A percentile compares a stretch with the other conserved stretches of the same genome.
Evolutionary conservation across 2,113 vertebrate species (phyloP).

Genomic region (Thunnus maccoyii): DNA sequence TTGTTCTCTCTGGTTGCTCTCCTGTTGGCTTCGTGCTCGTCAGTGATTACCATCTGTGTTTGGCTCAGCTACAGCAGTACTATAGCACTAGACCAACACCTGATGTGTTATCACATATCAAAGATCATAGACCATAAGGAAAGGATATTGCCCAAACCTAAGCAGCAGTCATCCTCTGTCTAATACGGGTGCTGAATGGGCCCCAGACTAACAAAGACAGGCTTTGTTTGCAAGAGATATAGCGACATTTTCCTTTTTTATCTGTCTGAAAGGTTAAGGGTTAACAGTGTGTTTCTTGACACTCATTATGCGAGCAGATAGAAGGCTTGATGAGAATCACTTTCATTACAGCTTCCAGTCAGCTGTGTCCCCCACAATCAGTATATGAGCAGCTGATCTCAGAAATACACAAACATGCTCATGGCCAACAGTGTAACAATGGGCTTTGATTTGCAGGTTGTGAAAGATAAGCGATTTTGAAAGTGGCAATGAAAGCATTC

Average conservation of each 20-base stretch:
- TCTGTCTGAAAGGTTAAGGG: constrained; percentile 38
- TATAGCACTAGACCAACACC: background rate
- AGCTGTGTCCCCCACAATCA: constrained; percentile 53
- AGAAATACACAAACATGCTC: constrained; percentile 18
- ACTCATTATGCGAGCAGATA: constrained; percentile 50
- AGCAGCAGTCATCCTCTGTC: constrained; percentile 23
- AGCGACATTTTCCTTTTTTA: constrained; percentile 25
- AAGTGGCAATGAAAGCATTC: background rate
- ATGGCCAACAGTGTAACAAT: constrained; percentile 17
- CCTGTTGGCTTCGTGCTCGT: background rate
- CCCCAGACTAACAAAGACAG: background rate
- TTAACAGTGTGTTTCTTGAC: constrained; percentile 48
- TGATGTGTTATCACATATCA: constrained; percentile 35
- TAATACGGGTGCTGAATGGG: background rate
- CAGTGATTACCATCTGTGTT: constrained; percentile 50
- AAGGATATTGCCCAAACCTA: constrained; percentile 46
- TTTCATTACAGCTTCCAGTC: constrained; percentile 65
- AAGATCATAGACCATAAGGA: constrained; percentile 30
- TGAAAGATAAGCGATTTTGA: constrained; percentile 22
- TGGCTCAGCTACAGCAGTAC: constrained; percentile 1
- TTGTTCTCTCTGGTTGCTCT: background rate
- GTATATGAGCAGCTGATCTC: constrained; percentile 41
- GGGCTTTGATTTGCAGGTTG: constrained; percentile 36
- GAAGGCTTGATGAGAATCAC: constrained; percentile 58
- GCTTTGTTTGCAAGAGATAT: constrained; percentile 41